A percentile compares a stretch with the other conserved stretches of the same genome.
These are phyloP conservation scores for Eriocheir sinensis DNA, from an alignment of 1,140 invertebrate genomes.

Conservation along the genomic window DNA sequence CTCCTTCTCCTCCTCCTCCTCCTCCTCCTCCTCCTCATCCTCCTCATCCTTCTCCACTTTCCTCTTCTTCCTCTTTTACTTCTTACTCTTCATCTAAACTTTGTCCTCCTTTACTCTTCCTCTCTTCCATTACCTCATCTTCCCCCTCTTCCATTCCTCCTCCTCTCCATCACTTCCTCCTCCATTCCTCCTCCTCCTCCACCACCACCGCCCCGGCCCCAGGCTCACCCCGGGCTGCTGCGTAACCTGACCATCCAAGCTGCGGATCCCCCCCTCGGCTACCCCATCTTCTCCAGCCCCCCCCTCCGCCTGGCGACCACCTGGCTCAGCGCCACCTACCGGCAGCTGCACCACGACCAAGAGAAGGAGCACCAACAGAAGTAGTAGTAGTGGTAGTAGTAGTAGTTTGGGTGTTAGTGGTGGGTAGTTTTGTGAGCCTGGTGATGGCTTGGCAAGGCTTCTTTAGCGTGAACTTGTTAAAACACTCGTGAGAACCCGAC, in stretches of 20 bases:
- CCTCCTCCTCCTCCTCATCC: background rate
- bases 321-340: slow-evolving; percentile 73
- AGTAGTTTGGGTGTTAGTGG: background rate
- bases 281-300: slow-evolving; percentile 82
- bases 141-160: background rate
- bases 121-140: background rate
- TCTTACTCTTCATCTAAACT: background rate
- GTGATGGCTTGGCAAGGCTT: background rate
- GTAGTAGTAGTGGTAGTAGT: background rate
- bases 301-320: slow-evolving; percentile 66
- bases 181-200: background rate
- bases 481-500: too few relatives aligned
- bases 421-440: background rate
- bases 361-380: background rate
- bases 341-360: slow-evolving; percentile 55
- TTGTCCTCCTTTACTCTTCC: background rate
- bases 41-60: background rate
- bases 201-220: slow-evolving; percentile 82
- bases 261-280: slow-evolving; percentile 84
- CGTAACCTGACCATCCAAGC: slow-evolving; percentile 84
- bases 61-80: background rate
- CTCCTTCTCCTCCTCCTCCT: background rate
- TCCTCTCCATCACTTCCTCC: background rate
- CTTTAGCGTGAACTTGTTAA: too few relatives aligned
- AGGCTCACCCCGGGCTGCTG: slow-evolving; percentile 83